Evolutionary conservation across 2,797 vertebrate genomes (phyloP), one percentile per base, ranked within the genome.

Genomic region (Uromys caudimaculatus): DNA sequence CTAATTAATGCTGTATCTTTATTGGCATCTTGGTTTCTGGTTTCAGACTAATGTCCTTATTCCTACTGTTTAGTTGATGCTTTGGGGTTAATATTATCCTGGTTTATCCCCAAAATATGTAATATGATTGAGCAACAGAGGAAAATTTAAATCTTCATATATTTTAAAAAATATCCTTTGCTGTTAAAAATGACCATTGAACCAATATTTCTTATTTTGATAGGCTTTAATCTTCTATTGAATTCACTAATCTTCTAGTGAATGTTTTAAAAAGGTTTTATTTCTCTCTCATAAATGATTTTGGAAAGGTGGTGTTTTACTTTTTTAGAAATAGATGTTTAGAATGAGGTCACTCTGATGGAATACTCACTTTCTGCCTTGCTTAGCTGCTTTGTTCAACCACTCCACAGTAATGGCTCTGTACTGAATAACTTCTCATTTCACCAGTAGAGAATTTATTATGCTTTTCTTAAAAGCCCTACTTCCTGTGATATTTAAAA

Each of bases 391-490:
- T 69, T 93, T 82, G 96, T 97, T 97, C 71, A 96, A 78, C 56
- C 5, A 6, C 19, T 82, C 94, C 69, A 95, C 56, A 60, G 12
- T 86, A 52, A 38, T 93, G 73, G 10, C 41, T 41, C 64, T 91
- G 44, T 78, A 71, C 8, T 93, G 90, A 97, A 89, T 60, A 73
- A 24, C 29, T 94, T 97, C 79, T 87, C 23, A 54, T 95, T 75
- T 95, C 58, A 87, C 29, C 67, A 23, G 24, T 71, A 13, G 52
- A 96, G 4, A 86, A 78, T 96, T 98, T 95, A 92, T 84, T 92
- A 96, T 93, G 19, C 62, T 97, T 97, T 38, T 16, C 58, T 94
- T 69, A 87, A 85, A 93, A 97, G 12, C 4, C 6, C 0, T 3
- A 77, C 52, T 76, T 23, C 4, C 4, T 91, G 12, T 1, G 52